These are phyloP conservation scores for Pachycephala philippinensis DNA, from an alignment of 2,113 vertebrate species.

Conservation along the genomic window DNA sequence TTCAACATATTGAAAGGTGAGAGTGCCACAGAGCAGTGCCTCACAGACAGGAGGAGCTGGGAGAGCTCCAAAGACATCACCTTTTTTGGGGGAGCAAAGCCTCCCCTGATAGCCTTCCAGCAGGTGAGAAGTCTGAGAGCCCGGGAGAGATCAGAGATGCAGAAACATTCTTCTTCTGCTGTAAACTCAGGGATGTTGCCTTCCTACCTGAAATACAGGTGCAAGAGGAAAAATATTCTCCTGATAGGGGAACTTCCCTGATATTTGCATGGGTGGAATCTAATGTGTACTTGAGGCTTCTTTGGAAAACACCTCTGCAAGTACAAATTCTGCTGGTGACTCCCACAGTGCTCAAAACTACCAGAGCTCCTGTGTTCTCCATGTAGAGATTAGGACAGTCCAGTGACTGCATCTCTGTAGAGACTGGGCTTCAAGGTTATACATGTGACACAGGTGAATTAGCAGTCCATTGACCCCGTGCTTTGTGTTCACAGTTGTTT, in stretches of 20 bases:
- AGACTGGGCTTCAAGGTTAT: neutral
- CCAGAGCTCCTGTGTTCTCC: neutral
- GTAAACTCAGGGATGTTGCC: neutral
- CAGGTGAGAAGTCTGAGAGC: neutral
- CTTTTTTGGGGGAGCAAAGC: neutral
- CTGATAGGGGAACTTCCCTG: neutral
- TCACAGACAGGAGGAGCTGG: neutral
- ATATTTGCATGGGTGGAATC: neutral
- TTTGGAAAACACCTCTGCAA: neutral
- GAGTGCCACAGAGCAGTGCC: neutral
- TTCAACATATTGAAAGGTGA: constrained; percentile 91
- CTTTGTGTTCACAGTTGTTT: neutral
- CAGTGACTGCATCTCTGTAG: neutral
- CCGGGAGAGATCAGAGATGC: neutral
- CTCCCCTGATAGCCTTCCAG: neutral
- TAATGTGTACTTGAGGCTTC: neutral
- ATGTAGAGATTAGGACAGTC: neutral
- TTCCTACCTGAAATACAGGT: neutral
- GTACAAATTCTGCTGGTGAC: neutral
- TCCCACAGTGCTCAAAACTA: neutral
- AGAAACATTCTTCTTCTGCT: neutral
- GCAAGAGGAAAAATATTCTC: neutral
- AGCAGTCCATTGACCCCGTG: neutral
- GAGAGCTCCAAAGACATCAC: neutral
- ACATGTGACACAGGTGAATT: neutral